Conservation (phyloP, 1,140 invertebrate species). For the Spodoptera frugiperda region DNA sequence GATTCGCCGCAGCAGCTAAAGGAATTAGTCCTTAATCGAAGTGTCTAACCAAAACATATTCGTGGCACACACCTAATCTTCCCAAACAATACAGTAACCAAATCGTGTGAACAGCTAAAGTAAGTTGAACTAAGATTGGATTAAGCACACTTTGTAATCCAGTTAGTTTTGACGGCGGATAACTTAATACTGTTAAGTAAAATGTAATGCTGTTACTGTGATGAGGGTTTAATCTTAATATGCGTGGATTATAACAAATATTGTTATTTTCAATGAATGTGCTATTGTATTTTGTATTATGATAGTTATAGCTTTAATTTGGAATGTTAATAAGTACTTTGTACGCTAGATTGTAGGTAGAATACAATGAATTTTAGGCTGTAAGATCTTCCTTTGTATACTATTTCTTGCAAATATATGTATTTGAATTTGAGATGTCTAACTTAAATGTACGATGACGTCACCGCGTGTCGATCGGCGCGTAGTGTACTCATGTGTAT, state of each 20-base stretch:
- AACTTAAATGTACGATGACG: no score
- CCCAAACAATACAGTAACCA: background rate
- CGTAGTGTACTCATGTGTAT: no score
- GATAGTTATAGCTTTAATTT: no score
- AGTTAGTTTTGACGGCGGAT: constrained; percentile 30
- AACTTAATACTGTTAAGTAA: constrained; percentile 21
- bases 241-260: background rate
- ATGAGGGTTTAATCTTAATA: constrained; percentile 29
- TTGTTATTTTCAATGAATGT: background rate
- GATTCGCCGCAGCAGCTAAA: no score
- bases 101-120: constrained; percentile 10
- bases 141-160: constrained; percentile 23
- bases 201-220: constrained; percentile 25
- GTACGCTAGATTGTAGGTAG: no score
- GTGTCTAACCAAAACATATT: background rate
- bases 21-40: background rate
- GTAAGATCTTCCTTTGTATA: no score
- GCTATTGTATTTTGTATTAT: background rate
- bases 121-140: constrained; percentile 33
- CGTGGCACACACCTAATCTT: constrained; percentile 3
- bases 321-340: no score
- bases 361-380: no score
- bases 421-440: background rate
- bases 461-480: no score
- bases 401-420: no score